A percentile compares a stretch with the other conserved stretches of the same genome.
These are phyloP conservation scores for Gulo gulo DNA, from an alignment of 2,113 vertebrate genomes.

Conservation along the genomic window DNA sequence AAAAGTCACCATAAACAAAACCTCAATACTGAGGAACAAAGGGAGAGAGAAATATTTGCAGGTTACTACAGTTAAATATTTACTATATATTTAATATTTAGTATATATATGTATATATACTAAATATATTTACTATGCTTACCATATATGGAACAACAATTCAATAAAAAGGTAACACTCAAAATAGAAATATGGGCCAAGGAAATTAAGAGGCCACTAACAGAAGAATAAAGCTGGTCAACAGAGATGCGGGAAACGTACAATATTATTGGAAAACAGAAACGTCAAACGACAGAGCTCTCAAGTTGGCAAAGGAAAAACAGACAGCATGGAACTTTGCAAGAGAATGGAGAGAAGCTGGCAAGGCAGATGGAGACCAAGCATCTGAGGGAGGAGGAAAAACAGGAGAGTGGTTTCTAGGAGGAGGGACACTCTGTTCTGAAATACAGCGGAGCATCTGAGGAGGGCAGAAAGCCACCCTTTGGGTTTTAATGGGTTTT, in stretches of 20 bases:
- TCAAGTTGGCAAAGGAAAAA: neutral
- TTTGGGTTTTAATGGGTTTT: neutral
- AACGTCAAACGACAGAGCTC: neutral
- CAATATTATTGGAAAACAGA: slow-evolving; percentile 9
- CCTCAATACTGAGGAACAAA: neutral
- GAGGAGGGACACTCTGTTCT: neutral
- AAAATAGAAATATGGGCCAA: neutral
- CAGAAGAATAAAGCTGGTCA: neutral
- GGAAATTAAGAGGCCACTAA: neutral
- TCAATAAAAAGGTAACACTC: neutral
- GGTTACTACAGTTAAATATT: neutral
- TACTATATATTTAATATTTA: too few species aligned
- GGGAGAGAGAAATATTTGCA: neutral
- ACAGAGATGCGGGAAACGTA: neutral
- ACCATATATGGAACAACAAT: neutral
- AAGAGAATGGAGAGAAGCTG: neutral
- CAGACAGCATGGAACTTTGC: neutral
- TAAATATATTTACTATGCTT: neutral
- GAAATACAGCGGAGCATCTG: neutral
- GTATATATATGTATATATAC: too few species aligned
- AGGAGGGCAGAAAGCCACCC: neutral
- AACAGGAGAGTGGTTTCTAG: neutral
- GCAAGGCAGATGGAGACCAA: neutral
- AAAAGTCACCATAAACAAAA: neutral
- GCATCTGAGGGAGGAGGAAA: neutral